Evolutionary conservation across 2,113 vertebrate genomes (phyloP), one percentile per base, ranked within the genome.

Genomic region (Cyrtonyx montezumae): DNA sequence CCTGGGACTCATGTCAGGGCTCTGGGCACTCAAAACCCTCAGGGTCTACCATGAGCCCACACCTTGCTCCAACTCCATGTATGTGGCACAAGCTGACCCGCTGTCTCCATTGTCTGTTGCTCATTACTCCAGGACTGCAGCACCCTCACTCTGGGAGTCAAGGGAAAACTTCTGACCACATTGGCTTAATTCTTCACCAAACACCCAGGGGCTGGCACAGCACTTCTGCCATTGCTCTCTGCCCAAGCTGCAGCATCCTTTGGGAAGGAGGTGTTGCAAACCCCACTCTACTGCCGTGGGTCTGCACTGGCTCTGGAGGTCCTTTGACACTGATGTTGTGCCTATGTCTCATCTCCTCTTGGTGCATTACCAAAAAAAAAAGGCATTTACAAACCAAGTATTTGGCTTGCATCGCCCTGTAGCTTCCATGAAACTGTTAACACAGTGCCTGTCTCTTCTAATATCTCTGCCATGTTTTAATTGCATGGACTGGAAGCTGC

Each of bases 401-500:
- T 85, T 65, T 6, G 6, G 49, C 45, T 63, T 58, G 67, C 1
- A 3, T 75, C 79, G 74, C 67, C 74, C 79, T 87, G 25, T 8
- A 42, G 86, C 80, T 87, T 71, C 11, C 63, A 26, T 13, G 63
- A 77, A 84, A 36, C 80, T 8, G 1, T 89, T 92, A 45, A 82
- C 69, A 76, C 0, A 1, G 58, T 66, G 61, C 77, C 62, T 92
- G 92, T 91, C 91, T 79, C 75, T 84, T 90, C 82, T 80, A 65
- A 75, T 83, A 92, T 25, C 3, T 0, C 48, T 89, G 82, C 79
- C 49, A 28, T 15, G 37, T 74, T 89, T 93, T 89, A 94, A 89
- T 92, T 92, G 87, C 68, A 30, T 32, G 49, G 76, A 34, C 81
- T 91, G 81, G 82, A 87, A 92, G 68, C 87, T 85, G 69, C 63